A percentile compares a stretch with the other conserved stretches of the same genome.
Evolutionary conservation across 2,113 vertebrate genomes (phyloP).

Genomic region (Phaethon lepturus): DNA sequence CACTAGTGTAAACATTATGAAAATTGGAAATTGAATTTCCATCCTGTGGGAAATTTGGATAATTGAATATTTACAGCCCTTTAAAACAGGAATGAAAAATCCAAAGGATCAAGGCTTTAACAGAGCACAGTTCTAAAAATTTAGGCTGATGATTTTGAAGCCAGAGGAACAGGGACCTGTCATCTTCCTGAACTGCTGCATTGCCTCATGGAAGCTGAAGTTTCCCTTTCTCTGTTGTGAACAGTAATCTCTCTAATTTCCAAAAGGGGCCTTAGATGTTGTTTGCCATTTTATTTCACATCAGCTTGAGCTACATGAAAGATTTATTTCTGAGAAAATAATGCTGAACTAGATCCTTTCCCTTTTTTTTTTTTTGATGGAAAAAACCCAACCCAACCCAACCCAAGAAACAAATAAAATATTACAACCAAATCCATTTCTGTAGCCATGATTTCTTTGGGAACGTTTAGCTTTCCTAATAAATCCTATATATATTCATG

Average conservation of each 20-base stretch:
- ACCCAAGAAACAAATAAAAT: background rate
- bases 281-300: background rate
- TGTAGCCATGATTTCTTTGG: background rate
- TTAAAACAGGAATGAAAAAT: background rate
- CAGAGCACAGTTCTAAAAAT: background rate
- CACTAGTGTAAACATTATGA: background rate
- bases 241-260: background rate
- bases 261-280: background rate
- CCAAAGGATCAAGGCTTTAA: background rate
- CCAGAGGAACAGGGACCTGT: background rate
- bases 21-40: background rate
- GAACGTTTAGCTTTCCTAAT: background rate
- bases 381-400: background rate
- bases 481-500: background rate
- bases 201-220: background rate
- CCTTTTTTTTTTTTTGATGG: rapidly evolving
- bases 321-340: background rate
- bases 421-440: background rate
- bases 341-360: background rate
- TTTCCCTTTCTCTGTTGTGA: background rate
- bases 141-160: background rate
- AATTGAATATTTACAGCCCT: background rate
- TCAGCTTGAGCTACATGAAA: background rate
- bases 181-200: background rate
- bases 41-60: background rate